These are phyloP conservation scores for Acholoe squamosa DNA, from an alignment of 2,888 invertebrate species.

Conservation along the genomic window DNA sequence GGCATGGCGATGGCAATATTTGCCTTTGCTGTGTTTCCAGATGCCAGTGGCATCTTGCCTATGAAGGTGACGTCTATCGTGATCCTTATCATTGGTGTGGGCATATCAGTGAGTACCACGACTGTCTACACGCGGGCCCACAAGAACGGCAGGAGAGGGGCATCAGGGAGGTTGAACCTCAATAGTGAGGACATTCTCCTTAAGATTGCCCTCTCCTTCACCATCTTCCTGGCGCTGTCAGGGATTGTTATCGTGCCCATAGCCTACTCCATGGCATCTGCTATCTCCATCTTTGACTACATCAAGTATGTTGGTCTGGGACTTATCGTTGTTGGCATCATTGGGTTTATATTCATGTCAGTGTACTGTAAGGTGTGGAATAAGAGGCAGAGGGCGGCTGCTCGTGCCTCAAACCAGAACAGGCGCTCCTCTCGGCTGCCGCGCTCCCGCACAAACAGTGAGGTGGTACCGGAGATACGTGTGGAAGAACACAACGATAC, in stretches of 20 bases:
- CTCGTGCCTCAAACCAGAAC: neutral
- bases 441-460: neutral
- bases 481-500: neutral
- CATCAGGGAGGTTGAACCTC: neutral
- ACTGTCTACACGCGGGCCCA: constrained; percentile 25
- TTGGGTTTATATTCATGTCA: neutral
- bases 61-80: neutral
- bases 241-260: neutral
- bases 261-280: neutral
- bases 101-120: neutral
- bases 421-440: neutral
- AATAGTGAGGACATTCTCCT: neutral
- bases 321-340: neutral
- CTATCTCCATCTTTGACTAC: neutral
- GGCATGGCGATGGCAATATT: neutral
- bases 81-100: neutral
- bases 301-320: neutral
- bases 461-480: constrained; percentile 22
- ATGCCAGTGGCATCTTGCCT: neutral
- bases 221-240: neutral
- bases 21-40: neutral
- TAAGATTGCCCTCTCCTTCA: neutral
- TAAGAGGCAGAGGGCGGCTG: neutral
- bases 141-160: neutral
- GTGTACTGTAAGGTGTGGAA: neutral